Evolutionary conservation across 2,888 invertebrate genomes (phyloP), one percentile per base, ranked within the genome.

Genomic region (Lepas anatifera): DNA sequence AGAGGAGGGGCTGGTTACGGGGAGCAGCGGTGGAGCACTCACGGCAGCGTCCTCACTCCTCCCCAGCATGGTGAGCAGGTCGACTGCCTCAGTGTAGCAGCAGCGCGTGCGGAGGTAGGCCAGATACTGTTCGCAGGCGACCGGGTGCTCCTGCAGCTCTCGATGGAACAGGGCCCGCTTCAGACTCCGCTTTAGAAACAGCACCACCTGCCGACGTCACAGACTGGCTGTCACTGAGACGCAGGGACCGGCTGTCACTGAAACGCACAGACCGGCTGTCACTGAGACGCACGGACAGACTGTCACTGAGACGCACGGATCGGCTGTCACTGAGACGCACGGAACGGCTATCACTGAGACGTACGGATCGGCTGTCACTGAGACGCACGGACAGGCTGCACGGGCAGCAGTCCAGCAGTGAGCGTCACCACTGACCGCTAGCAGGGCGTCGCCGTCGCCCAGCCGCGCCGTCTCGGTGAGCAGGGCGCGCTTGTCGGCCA

Each of bases 61-160:
- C n/a, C 70, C 70, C 10, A 68, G 41, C 50, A 68, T 50, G 0
- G 70, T 29, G 29, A 66, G 68, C 27, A 70, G 70, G 25, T 70
- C 68, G 22, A 32, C 25, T 6, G 68, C 68, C 13, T 70, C 70
- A 6, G 35, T 22, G 52, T 52, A 37, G 18, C 27, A 10, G 32
- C 22, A 37, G 11, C 70, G 43, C 18, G 39, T 27, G 8, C 68
- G 37, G n/a, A 68, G 52, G 32, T 70, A 68, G 48, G 68, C 46
- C 32, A 67, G 32, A n/a, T 68, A 50, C 48, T 68, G 68, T n/a
- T 67, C 39, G 18, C 39, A 39, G 35, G 70, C 70, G 13, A 25
- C 52, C 25, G 50, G 52, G 22, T 52, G 43, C 18, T 41, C n/a
- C 25, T 27, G 29, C 35, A 70, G 67, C 29, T 58, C 43, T 7